A percentile compares a stretch with the other conserved stretches of the same genome.
phyloP scores from a whole-genome alignment of 2,113 vertebrate species.

The Neoarius graeffei region DNA sequence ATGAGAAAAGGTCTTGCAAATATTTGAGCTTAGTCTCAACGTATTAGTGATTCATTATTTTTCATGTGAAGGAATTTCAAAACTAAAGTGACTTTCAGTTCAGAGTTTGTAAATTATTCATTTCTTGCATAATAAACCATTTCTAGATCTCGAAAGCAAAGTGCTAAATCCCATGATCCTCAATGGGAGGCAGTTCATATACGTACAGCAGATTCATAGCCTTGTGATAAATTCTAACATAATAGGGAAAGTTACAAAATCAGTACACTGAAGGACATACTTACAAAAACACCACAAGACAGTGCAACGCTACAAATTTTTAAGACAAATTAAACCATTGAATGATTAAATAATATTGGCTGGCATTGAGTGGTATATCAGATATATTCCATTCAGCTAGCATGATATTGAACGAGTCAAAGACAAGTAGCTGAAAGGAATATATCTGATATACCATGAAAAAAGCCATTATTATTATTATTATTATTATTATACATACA shows the following conservation, averaged over 20 bases:
- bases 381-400: too few species aligned
- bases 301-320: not conserved
- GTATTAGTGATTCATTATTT: not conserved
- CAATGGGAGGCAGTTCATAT: not conserved
- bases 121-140: not conserved
- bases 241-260: not conserved
- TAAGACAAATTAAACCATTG: too few species aligned
- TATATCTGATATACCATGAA: too few species aligned
- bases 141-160: not conserved
- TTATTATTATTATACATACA: too few species aligned
- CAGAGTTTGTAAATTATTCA: not conserved
- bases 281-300: not conserved
- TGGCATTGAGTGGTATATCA: too few species aligned
- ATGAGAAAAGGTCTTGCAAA: not conserved
- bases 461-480: too few species aligned
- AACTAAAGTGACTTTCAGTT: not conserved
- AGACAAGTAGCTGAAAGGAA: too few species aligned
- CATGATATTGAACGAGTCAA: too few species aligned
- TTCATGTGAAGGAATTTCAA: not conserved
- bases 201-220: not conserved
- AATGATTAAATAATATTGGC: too few species aligned
- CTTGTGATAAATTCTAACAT: not conserved
- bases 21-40: constrained; percentile 3
- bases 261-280: not conserved
- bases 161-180: not conserved